Conservation (phyloP, 2,797 vertebrate species). For the Spizella passerina region DNA sequence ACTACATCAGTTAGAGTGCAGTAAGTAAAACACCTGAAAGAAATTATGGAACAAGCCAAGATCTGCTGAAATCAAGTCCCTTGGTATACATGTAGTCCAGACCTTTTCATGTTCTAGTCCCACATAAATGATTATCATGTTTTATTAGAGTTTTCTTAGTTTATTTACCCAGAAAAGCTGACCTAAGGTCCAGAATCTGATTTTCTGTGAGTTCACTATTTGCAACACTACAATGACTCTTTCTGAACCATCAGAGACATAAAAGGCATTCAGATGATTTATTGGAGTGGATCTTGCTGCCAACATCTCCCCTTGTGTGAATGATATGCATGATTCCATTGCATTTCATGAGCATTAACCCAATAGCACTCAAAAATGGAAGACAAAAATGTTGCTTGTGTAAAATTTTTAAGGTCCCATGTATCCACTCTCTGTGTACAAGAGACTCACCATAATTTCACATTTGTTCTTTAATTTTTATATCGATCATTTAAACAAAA, state of each 20-base stretch:
- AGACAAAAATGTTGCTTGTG: background rate
- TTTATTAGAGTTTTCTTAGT: background rate
- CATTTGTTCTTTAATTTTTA: background rate
- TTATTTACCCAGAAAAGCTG: background rate
- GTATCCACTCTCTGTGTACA: background rate
- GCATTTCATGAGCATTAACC: background rate
- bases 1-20: background rate
- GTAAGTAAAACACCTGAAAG: background rate
- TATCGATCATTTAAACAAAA: background rate
- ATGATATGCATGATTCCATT: background rate
- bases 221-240: background rate
- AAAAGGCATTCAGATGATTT: background rate
- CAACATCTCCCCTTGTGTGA: background rate
- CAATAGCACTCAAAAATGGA: background rate
- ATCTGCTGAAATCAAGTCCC: background rate
- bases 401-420: background rate
- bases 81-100: background rate
- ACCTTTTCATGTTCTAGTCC: background rate
- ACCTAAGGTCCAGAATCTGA: background rate
- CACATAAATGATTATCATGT: background rate
- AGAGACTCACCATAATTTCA: background rate
- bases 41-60: background rate
- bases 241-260: background rate
- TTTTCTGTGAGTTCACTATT: background rate
- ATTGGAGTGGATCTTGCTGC: background rate